Percentiles rank a stretch among this genome's conserved stretches.
Evolutionary conservation across 2,797 vertebrate species (phyloP).

Genomic region (Perodicticus potto): DNA sequence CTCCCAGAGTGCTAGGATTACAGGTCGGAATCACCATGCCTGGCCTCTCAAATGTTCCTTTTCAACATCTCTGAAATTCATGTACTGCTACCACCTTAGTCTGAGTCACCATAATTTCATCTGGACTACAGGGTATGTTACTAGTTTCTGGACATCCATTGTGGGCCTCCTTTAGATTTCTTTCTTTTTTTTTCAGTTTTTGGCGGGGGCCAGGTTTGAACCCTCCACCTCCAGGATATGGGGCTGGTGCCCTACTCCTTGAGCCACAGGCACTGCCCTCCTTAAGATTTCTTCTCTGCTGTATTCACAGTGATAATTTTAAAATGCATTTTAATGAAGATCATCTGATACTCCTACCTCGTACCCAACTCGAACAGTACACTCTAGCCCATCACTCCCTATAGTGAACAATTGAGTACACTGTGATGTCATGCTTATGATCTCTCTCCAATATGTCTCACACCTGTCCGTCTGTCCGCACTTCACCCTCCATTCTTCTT

Average conservation of each 20-base stretch:
- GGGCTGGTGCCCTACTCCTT: no score
- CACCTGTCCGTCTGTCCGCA: neutral
- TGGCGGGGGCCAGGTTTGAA: no score
- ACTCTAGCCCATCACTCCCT: neutral
- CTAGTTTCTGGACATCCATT: neutral
- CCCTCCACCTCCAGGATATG: no score
- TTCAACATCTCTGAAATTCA: neutral
- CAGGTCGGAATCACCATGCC: no score
- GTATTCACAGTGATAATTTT: neutral
- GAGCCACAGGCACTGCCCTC: neutral
- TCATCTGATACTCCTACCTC: neutral
- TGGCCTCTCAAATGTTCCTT: neutral
- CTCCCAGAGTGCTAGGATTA: no score
- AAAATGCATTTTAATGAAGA: neutral
- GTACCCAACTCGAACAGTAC: neutral
- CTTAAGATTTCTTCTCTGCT: neutral
- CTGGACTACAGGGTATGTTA: neutral
- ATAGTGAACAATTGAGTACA: neutral
- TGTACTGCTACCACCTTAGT: neutral
- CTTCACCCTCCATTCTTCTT: neutral
- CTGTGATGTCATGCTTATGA: neutral
- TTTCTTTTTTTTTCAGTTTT: no score
- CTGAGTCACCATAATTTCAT: neutral
- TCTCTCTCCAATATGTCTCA: neutral
- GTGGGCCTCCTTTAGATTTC: neutral